These are phyloP conservation scores for Bombus fervidus DNA, from an alignment of 1,140 invertebrate species.

Conservation along the genomic window DNA sequence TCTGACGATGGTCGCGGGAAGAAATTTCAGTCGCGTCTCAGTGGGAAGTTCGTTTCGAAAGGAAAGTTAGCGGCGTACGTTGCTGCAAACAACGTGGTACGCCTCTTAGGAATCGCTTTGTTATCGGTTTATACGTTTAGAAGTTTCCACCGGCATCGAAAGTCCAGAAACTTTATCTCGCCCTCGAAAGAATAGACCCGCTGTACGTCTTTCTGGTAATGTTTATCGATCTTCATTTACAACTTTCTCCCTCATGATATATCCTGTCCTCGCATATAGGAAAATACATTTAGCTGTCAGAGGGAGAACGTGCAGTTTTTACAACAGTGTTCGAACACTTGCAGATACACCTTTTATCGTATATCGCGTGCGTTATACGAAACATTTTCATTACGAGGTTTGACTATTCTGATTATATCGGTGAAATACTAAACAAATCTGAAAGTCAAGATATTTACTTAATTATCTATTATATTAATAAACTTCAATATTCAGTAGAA, in stretches of 20 bases:
- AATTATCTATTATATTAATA: no score
- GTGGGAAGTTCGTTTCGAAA: constrained; percentile 35
- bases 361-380: no score
- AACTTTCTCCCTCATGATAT: constrained; percentile 25
- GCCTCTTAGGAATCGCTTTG: constrained; percentile 51
- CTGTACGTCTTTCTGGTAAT: constrained; percentile 19
- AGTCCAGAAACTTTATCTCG: constrained; percentile 42
- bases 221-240: constrained; percentile 55
- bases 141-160: constrained; percentile 12
- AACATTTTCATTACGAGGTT: no score
- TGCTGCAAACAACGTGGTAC: not conserved
- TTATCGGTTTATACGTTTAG: constrained; percentile 52
- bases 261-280: no score
- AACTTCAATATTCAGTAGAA: no score
- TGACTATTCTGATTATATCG: no score
- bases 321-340: no score
- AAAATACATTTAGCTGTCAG: not conserved
- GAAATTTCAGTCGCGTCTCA: constrained; percentile 27
- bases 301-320: not conserved
- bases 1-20: not conserved
- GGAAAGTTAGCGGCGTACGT: constrained; percentile 32
- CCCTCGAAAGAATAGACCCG: constrained; percentile 14
- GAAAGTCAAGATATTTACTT: no score
- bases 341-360: no score
- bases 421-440: no score